Evolutionary conservation across 2,113 vertebrate species (phyloP), one percentile per base, ranked within the genome.

Genomic region (Octodon degus): DNA sequence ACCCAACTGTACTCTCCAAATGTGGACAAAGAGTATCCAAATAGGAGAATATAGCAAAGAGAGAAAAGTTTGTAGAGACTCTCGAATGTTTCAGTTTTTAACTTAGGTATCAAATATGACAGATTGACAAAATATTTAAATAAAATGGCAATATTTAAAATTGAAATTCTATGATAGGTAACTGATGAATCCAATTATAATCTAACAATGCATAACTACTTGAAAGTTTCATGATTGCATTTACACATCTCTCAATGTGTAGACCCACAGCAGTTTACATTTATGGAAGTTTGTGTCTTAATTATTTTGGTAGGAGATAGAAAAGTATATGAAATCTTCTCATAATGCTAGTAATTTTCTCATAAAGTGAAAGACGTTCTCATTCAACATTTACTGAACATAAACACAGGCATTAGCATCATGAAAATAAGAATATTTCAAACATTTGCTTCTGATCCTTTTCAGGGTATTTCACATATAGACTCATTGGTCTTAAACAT

Each of bases 1-100:
- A 63, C 68, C 84, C 74, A 74, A 89, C 89, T 91, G 79, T 76
- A 32, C 65, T 95, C 53, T 79, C 37, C 72, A 93, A 95, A 92
- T 89, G 32, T 83, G n/a, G 25, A 90, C 62, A 83, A 43, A 90
- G 72, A 96, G 74, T 89, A 94, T 77, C 1, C 30, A 91, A 83
- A 43, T 95, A 86, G 91, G 30, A 63, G 24, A 89, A 5, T 58
- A 58, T 24, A 94, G 5, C 6, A 89, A 90, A 79, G 91, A 58
- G 4, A 91, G 8, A 84, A 67, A 72, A 53, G 53, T 80, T 40
- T 34, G 58, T 34, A 83, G 67, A 55, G 82, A 86, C 25, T 79
- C n/a, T 82, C 43, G 60, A 92, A 70, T 94, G 79, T 88, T 7
- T n/a, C 63, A 81, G 32, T 76, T 67, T 89, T 89, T 89, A 86